A percentile compares a stretch with the other conserved stretches of the same genome.
Evolutionary conservation across 2,797 vertebrate genomes (phyloP).

Genomic region (Sternarchorhynchus goeldii): DNA sequence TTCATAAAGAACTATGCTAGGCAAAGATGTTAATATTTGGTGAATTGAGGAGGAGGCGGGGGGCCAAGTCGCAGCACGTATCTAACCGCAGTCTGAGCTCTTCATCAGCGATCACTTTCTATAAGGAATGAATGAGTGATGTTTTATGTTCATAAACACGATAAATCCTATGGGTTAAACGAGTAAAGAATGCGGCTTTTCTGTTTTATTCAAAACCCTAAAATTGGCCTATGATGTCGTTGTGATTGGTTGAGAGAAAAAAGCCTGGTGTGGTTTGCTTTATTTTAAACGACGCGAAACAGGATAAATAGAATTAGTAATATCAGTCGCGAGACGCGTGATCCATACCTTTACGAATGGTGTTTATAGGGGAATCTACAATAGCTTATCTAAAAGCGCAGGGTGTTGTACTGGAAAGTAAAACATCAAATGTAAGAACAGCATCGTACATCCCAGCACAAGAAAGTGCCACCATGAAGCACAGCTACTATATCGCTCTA

Average conservation of each 20-base stretch:
- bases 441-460: constrained; percentile 45
- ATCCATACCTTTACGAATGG: constrained; percentile 14
- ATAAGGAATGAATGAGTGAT: constrained; percentile 63
- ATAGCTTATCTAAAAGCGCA: not conserved
- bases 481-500: constrained; percentile 65
- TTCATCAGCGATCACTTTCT: constrained; percentile 61
- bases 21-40: constrained; percentile 68
- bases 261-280: constrained; percentile 59
- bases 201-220: not conserved
- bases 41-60: constrained; percentile 39
- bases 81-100: constrained; percentile 69
- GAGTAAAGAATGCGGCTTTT: not conserved
- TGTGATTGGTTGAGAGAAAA: constrained; percentile 52
- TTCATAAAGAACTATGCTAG: constrained; percentile 60
- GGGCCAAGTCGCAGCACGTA: constrained; percentile 65
- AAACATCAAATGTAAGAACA: not conserved
- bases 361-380: not conserved
- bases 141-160: constrained; percentile 65
- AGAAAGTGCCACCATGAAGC: constrained; percentile 70
- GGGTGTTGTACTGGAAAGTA: not conserved
- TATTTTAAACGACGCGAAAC: constrained; percentile 41
- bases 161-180: not conserved
- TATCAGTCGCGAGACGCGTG: constrained; percentile 1
- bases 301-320: not conserved
- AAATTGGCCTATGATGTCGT: not conserved